Evolutionary conservation across 1,140 invertebrate genomes (phyloP).

Genomic region (Eriocheir sinensis): DNA sequence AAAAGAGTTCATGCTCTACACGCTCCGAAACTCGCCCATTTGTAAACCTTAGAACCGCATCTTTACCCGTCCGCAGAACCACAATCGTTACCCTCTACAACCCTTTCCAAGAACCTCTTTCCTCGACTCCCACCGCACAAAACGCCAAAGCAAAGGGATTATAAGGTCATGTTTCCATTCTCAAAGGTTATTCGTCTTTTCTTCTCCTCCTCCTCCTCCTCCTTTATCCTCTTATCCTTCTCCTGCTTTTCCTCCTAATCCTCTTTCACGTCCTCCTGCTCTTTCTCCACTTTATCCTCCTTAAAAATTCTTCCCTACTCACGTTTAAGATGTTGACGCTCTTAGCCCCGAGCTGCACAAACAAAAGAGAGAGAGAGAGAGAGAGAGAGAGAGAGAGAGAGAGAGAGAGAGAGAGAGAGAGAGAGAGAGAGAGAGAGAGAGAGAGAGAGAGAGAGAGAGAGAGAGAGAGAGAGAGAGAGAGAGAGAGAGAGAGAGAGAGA

Average conservation of each 20-base stretch:
- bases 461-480: slow-evolving; percentile 38
- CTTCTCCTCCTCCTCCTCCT: background rate
- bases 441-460: slow-evolving; percentile 29
- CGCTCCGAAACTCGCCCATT: too few relatives aligned
- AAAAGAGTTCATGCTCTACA: too few relatives aligned
- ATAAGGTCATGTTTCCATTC: too few relatives aligned
- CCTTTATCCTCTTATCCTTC: background rate
- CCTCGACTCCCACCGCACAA: too few relatives aligned
- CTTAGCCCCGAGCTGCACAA: background rate
- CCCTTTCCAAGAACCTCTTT: too few relatives aligned
- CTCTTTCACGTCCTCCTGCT: too few relatives aligned
- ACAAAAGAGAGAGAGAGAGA: background rate
- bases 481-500: background rate
- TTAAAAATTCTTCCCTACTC: background rate
- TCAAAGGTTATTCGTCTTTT: too few relatives aligned
- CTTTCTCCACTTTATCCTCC: background rate
- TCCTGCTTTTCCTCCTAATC: background rate
- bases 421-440: background rate
- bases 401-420: slow-evolving; percentile 43
- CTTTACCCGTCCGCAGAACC: background rate
- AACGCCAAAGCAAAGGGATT: too few relatives aligned
- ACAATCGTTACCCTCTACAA: too few relatives aligned
- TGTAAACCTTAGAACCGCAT: background rate
- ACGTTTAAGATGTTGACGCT: background rate
- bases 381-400: slow-evolving; percentile 11